Evolutionary conservation across 2,797 vertebrate species (phyloP), one percentile per base, ranked within the genome.

Genomic region (Gymnoscopelus microlampas): DNA sequence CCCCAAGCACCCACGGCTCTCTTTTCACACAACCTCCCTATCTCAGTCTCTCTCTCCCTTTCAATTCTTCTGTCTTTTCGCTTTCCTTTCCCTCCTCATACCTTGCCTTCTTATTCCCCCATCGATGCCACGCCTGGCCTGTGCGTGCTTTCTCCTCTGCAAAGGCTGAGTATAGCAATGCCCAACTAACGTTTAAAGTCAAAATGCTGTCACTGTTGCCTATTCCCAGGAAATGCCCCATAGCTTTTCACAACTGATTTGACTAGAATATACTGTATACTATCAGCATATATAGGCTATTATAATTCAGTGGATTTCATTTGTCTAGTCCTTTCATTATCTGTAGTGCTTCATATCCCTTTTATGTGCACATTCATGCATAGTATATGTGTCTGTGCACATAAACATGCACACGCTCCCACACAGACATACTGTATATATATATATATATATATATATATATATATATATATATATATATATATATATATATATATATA

Each of bases 101-200:
- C 12, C 58, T 78, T 51, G 61, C 39, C 48, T 48, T 19, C 67
- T 73, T 24, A 68, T 60, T 70, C 66, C 62, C 26, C 26, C 26
- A 29, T 29, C 26, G 26, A 29, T 29, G 26, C 26, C 26, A 29
- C 26, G 26, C 26, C 26, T 29, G 26, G 26, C 26, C 26, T 29
- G 26, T 29, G 26, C 26, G 3, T 29, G 26, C 26, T 29, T 71
- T 75, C 65, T 80, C 63, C 51, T 64, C 68, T 74, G 75, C 78
- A 71, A 83, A 84, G 77, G 84, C 71, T 79, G 66, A 78, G 72
- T 71, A 67, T 69, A 82, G 66, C 63, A 69, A 60, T 77, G 61
- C 65, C 70, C 63, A 1, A 29, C 26, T 66, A 53, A 76, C 87
- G 64, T 69, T 68, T 59, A 54, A 47, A 80, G 56, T 78, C 80